Conservation (phyloP, 2,888 invertebrate genomes). For the Cheilosia pagana region DNA sequence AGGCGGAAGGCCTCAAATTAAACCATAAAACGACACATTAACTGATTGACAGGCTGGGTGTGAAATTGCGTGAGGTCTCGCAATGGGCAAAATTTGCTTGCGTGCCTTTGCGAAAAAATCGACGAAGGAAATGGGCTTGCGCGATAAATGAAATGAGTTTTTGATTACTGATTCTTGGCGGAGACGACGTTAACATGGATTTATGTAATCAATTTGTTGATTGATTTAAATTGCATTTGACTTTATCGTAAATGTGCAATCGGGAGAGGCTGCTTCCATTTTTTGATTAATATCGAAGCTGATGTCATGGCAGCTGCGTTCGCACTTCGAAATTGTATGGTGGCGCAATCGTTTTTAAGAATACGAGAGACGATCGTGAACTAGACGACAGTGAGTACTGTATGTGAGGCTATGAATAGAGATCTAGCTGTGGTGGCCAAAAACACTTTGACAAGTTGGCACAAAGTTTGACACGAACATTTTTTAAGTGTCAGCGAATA, state of each 20-base stretch:
- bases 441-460: too few species aligned
- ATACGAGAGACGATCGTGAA: too few species aligned
- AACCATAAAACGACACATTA: constrained; percentile 38
- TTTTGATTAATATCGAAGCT: constrained; percentile 22
- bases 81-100: constrained; percentile 23
- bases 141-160: constrained; percentile 11
- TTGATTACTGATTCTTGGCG: constrained; percentile 18
- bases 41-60: constrained; percentile 64
- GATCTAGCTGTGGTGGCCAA: too few species aligned
- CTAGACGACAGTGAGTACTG: too few species aligned
- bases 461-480: too few species aligned
- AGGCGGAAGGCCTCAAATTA: constrained; percentile 45
- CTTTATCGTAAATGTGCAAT: constrained; percentile 16
- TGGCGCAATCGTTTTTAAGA: too few species aligned
- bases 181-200: background rate
- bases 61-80: constrained; percentile 60
- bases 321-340: background rate
- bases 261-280: background rate
- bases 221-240: constrained; percentile 50
- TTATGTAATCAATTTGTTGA: constrained; percentile 42
- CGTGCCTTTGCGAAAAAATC: constrained; percentile 38
- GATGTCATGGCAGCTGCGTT: constrained; percentile 11
- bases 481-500: too few species aligned
- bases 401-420: too few species aligned
- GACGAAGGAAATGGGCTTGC: constrained; percentile 34